Evolutionary conservation across 2,888 invertebrate genomes (phyloP), one percentile per base, ranked within the genome.

Genomic region (Philereme transversata): DNA sequence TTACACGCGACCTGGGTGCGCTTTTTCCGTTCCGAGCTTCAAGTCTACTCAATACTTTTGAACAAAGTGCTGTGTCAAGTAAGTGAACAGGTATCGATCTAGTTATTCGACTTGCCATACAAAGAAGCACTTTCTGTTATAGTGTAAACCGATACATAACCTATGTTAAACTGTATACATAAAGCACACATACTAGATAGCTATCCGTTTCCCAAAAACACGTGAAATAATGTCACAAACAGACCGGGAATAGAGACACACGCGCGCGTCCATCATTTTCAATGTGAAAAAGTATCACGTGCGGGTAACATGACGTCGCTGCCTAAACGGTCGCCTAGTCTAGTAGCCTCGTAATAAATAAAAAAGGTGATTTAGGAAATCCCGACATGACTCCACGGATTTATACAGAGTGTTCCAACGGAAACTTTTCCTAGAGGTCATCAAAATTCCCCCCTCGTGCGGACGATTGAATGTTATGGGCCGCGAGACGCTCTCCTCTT

Each of bases 391-490:
- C 86, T 88, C 83, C 78, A 71, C 83, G 88, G 88, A 89, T 89
- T 90, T 90, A 90, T 89, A 88, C 87, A 84, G 84, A 87, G 86
- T 88, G 84, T 87, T 84, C 71, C 64, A 83, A 81, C 81, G 85
- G 80, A 86, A 89, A 88, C 78, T 88, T 88, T 88, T 89, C 87
- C 83, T 88, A 83, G 82, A 83, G 86, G 87, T 89, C 88, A 90
- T 90, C 88, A 88, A 84, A 88, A 90, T 90, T 89, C 90, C 83
- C 81, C 85, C 87, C 83, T 84, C 88, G 90, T 82, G 72, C 86
- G 82, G 83, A 85, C 90, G 90, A 90, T 90, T 90, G 90, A 90
- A 90, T 90, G 90, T 89, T 90, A 89, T 88, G 87, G 85, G 83
- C 87, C 86, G 84, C 83, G 85, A 86, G 88, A 84, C 83, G 84